Base-by-base conservation (phyloP, 2,797 vertebrate species). In the Aplochiton taeniatus region DNA sequence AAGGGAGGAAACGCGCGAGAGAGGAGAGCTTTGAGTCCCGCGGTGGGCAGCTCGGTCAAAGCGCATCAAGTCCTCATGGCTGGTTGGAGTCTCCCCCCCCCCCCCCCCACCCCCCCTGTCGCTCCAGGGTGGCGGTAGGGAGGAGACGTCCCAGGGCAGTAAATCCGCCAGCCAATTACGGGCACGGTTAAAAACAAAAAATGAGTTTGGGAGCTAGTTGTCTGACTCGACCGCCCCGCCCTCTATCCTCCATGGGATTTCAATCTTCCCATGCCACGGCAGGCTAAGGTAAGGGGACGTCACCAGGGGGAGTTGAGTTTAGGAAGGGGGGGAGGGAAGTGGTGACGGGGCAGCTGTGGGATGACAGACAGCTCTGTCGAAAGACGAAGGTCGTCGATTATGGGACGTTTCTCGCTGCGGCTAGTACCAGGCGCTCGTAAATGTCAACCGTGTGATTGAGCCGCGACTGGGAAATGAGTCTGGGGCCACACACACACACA, bases 81-180 rank as follows among this genome's bases (percentile, higher is more conserved):
- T 70, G 60, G 73, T 58, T 52, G 58, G 43, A 42, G 10, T 20
- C 3, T 0, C 0, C 58, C 20, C 43, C 14, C 47, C 13, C 17
- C 11, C 52, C 16, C 47, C 44, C 63, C 45, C 58, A 55, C 9
- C 57, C 58, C 70, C 51, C 50, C 47, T 50, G 44, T 12, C 16
- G 16, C 31, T 31, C 31, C 31, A 31, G 31, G 31, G 31, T 6
- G 2, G 31, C 31, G 31, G 31, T 2, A 31, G 31, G 31, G 31
- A 31, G 77, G 31, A 64, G 57, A 69, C 59, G 55, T 85, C 72
- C 76, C 63, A 48, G 60, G 65, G 78, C 60, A 76, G 71, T 84
- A 82, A 87, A 90, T 88, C 85, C 88, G 70, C 42, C 0, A 80
- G 81, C 83, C 87, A 89, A 91, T 92, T 90, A 90, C 87, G 72